Evolutionary conservation across 2,888 invertebrate species (phyloP), one percentile per base, ranked within the genome.

Genomic region (Dolichomitus sp.): DNA sequence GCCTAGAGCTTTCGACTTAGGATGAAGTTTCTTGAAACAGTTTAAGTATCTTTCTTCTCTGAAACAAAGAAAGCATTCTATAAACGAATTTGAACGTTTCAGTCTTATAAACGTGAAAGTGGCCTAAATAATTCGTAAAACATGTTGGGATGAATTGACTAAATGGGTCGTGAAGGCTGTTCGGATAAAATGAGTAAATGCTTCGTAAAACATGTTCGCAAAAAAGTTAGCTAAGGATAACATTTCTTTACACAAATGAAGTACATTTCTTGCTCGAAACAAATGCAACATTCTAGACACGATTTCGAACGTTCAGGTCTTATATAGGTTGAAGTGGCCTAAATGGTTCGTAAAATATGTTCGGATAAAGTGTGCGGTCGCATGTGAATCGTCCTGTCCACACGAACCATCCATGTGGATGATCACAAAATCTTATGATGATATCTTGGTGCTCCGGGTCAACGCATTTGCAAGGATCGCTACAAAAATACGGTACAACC

Each of bases 351-450:
- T 48, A 48, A 48, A 48, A 48, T 9, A 17, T 48, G 48, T 48
- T 48, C 19, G 23, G 11, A 52, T 52, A 52, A 23, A 52, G 23
- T 19, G 23, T 19, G 11, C 3, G 11, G 52, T 9, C 9, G n/a
- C 50, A 50, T 11, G 23, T 3, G 52, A 23, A 11, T 9, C 19
- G 9, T 11, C 23, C 11, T 2, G 19, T 52, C 23, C 52, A 19
- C 52, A 19, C 11, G 7, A 19, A 19, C 23, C 48, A 6, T 23
- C 11, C 7, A 52, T 19, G 52, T 19, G 52, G 52, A 23, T 52
- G 52, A 52, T 52, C 23, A 23, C 19, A 52, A 52, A 52, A 52
- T 52, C 50, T 52, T 19, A 52, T 11, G 52, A 52, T 23, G 52
- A 52, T 19, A 52, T 52, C 52, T 23, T 7, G 52, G 19, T 23